Base-by-base conservation (phyloP, 2,113 vertebrate genomes). In the Amphiprion ocellaris region DNA sequence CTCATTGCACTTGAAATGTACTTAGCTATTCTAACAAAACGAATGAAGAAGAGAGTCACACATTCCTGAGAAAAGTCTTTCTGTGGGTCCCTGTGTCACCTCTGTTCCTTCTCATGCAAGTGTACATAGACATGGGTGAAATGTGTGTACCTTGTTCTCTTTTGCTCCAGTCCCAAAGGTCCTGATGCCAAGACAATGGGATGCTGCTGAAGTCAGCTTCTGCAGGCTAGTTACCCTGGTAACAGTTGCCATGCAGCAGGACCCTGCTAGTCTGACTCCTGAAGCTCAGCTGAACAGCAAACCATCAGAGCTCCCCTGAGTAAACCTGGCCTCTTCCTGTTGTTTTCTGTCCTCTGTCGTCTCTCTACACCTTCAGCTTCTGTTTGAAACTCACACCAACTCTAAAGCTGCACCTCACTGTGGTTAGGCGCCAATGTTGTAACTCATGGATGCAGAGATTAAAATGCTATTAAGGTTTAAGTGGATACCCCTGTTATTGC, bases 161-260 rank as follows among this genome's bases (percentile, higher is more conserved):
- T 94, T 95, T 94, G 93, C 95, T 96, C 95, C 96, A 94, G 89
- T 94, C 92, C 93, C 89, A 95, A 92, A 97, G 97, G 96, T 97
- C 83, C 89, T 74, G 95, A 94, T 89, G 94, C 94, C 92, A 68
- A 82, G 92, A 86, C 87, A 81, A 92, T 87, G 81, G 93, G 94
- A 92, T 89, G 92, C 92, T 94, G 92, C 92, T 88, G 92, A 92
- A 89, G 89, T 87, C 89, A 87, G 84, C 92, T 87, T 88, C 94
- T 79, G 92, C 88, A 87, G 93, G 93, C 94, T 93, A 74, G 95
- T 97, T 97, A 93, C 95, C 92, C 79, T 92, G 95, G 96, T 96
- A 97, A 97, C 96, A 87, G 92, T 93, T 95, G 77, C 83, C 78
- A 85, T 92, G 91, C 91, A 92, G 90, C 92, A 58, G 66, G 91